These are phyloP conservation scores for Microctonus aethiopoides DNA, from an alignment of 2,888 invertebrate species.

Conservation along the genomic window DNA sequence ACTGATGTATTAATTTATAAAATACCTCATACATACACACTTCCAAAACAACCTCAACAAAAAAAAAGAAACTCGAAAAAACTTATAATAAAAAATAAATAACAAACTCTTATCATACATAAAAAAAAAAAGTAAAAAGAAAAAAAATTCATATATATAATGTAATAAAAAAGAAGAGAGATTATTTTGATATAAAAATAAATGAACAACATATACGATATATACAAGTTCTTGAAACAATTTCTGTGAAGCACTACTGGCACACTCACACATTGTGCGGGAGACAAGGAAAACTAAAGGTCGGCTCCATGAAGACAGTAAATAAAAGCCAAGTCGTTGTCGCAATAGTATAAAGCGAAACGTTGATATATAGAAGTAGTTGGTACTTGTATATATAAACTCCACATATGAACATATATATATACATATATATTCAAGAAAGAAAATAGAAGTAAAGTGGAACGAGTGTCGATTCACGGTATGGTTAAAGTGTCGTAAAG, in stretches of 20 bases:
- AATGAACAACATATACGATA: neutral
- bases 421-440: neutral
- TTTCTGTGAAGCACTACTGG: neutral
- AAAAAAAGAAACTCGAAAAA: neutral
- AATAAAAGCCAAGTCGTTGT: constrained; percentile 23
- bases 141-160: neutral
- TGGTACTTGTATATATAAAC: too few species aligned
- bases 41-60: neutral
- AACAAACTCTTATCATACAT: neutral
- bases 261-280: neutral
- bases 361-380: neutral
- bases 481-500: constrained; percentile 33
- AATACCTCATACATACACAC: neutral
- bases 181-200: neutral
- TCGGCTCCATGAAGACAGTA: constrained; percentile 23
- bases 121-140: neutral
- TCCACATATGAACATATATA: neutral
- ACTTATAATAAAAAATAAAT: too few species aligned
- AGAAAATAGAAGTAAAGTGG: constrained; percentile 21
- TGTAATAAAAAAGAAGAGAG: neutral
- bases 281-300: constrained; percentile 19
- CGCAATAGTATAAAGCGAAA: constrained; percentile 9
- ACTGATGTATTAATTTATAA: neutral
- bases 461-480: constrained; percentile 35
- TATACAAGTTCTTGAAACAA: neutral